Evolutionary conservation across 1,140 invertebrate genomes (phyloP), one percentile per base, ranked within the genome.

Genomic region (Nasonia giraulti): DNA sequence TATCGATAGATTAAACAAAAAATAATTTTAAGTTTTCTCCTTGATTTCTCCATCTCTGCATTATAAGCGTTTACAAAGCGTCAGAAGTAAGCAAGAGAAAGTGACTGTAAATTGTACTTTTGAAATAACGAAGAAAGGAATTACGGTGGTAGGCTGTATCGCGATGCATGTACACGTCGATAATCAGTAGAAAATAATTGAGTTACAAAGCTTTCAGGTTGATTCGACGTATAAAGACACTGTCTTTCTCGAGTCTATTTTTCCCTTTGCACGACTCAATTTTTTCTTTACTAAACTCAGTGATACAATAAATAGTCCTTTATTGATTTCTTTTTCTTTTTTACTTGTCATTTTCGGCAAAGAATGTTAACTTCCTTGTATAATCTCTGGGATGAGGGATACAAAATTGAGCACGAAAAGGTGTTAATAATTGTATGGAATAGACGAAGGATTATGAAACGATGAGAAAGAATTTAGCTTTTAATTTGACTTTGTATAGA

Each of bases 401-500:
- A 75, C 14, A 40, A 69, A 83, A n/a, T 7, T 33, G 75, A 77
- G 23, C 12, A 73, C 17, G n/a, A 10, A 66, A 66, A 12, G n/a
- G 62, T 66, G 5, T 17, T 37, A 37, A 69, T 8, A 37, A 62
- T 20, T 77, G 44, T 69, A 20, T 40, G 66, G 6, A 14, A n/a
- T 62, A 62, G 55, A 62, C 17, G 50, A n/a, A 62, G 20, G 3
- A n/a, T 62, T 7, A 55, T 40, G 62, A 31, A 80, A 40, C 17
- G 78, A 69, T n/a, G 62, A 50, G 77, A 78, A 27, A n/a, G 37
- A 37, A 12, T 68, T 20, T 75, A 55, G 66, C 17, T 73, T 80
- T 74, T 80, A n/a, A 74, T 84, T 84, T 84, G 7, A 84, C 68
- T 55, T 47, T 37, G 31, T 84, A 47, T 80, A 84, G 76, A 84